Conservation (phyloP, 2,113 vertebrate genomes). For the Ochotona curzoniae region DNA sequence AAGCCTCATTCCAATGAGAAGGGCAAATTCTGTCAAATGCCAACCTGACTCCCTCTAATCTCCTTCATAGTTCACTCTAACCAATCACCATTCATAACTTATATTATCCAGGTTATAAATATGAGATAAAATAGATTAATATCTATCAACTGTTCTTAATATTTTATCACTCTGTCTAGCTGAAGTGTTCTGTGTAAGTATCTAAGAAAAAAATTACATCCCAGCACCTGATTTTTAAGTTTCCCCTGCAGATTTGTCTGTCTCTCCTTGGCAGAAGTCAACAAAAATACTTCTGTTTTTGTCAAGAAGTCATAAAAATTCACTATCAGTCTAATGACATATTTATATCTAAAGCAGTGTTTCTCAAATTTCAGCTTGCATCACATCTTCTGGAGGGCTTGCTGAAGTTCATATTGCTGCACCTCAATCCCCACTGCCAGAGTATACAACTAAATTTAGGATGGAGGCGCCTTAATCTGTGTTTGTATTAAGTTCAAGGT, state of each 20-base stretch:
- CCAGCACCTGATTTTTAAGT: not conserved
- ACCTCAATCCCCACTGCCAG: no score
- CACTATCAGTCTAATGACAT: not conserved
- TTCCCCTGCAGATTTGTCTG: not conserved
- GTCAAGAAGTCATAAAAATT: not conserved
- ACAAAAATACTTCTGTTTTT: not conserved
- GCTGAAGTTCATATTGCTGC: not conserved
- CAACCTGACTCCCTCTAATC: conserved; percentile 13
- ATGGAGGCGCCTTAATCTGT: not conserved
- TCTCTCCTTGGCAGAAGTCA: not conserved
- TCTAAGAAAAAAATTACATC: not conserved
- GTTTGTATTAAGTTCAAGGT: not conserved
- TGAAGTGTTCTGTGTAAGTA: not conserved
- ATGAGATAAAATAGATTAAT: not conserved
- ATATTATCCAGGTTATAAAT: conserved; percentile 1
- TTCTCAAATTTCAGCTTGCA: not conserved
- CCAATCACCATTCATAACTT: conserved; percentile 1
- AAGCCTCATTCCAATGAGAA: not conserved
- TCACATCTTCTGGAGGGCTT: not conserved
- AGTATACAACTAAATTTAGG: not conserved
- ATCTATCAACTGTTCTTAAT: not conserved
- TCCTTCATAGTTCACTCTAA: not conserved
- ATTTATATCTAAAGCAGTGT: not conserved
- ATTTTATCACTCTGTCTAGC: not conserved
- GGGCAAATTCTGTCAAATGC: conserved; percentile 23